These are phyloP conservation scores for Sebastes cheni DNA, from an alignment of 2,797 vertebrate genomes.

Conservation along the genomic window DNA sequence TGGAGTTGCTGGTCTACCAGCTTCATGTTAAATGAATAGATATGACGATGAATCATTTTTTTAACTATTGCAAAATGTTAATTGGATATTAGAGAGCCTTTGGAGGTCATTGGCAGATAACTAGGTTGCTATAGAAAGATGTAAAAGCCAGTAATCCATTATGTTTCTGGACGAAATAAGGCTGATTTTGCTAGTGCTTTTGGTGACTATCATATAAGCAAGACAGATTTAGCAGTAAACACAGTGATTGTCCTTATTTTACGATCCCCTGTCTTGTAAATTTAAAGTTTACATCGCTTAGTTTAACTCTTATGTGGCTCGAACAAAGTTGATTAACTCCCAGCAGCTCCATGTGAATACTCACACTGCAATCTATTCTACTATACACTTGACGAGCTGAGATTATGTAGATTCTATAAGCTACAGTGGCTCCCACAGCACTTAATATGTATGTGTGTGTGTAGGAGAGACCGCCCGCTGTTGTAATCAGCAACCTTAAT, in stretches of 20 bases:
- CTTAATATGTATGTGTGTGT: slow-evolving; percentile 15
- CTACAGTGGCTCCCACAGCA: slow-evolving; percentile 12
- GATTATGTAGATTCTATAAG: slow-evolving; percentile 41
- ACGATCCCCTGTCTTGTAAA: neutral
- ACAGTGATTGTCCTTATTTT: neutral
- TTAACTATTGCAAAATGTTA: neutral
- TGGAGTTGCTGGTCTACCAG: neutral
- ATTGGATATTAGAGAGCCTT: neutral
- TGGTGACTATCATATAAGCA: neutral
- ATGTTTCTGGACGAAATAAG: neutral
- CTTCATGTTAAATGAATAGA: neutral
- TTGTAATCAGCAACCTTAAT: slow-evolving; percentile 60
- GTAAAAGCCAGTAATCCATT: neutral
- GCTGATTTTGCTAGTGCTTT: neutral
- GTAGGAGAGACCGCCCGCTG: slow-evolving; percentile 24
- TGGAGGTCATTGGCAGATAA: neutral
- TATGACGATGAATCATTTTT: neutral
- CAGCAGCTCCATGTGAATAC: slow-evolving; percentile 6
- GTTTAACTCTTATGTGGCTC: neutral
- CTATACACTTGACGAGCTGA: slow-evolving; percentile 26
- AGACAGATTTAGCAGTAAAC: neutral
- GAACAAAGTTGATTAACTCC: slow-evolving; percentile 19
- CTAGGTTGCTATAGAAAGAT: neutral
- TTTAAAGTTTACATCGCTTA: neutral
- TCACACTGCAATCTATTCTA: slow-evolving; percentile 2